Conservation (phyloP, 2,113 vertebrate genomes). For the Indri indri region DNA sequence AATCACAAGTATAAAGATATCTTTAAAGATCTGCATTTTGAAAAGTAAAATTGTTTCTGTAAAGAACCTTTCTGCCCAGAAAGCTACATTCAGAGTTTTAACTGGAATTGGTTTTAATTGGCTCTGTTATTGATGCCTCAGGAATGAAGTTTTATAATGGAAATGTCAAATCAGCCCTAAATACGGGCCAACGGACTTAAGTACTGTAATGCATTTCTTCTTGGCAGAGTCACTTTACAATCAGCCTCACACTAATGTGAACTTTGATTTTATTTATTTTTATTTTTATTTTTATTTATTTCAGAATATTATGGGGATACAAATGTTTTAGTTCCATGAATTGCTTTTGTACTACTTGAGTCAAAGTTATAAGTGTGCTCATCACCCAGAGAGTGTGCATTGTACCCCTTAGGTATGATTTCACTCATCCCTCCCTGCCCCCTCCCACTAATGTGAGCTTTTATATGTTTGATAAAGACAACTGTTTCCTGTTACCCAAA, state of each 20-base stretch:
- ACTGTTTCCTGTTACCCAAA: constrained; percentile 33
- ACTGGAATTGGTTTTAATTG: constrained; percentile 20
- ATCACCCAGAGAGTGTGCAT: too few relatives aligned
- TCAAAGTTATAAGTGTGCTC: too few relatives aligned
- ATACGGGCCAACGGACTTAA: background rate
- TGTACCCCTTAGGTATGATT: too few relatives aligned
- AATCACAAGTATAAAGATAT: background rate
- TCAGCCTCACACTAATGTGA: background rate
- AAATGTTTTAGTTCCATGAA: too few relatives aligned
- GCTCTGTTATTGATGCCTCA: background rate
- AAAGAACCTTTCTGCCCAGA: background rate
- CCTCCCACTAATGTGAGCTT: background rate
- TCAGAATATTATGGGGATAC: too few relatives aligned
- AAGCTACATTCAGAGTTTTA: background rate
- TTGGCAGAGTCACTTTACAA: background rate
- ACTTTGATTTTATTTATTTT: background rate
- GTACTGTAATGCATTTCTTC: background rate
- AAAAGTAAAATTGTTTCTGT: background rate
- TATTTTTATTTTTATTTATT: too few relatives aligned
- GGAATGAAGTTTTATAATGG: background rate
- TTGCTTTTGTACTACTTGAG: too few relatives aligned
- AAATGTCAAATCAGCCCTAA: background rate
- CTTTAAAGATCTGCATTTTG: background rate
- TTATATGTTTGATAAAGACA: constrained; percentile 41
- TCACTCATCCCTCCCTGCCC: too few relatives aligned